Evolutionary conservation across 2,113 vertebrate genomes (phyloP), one percentile per base, ranked within the genome.

Genomic region (Chitala chitala): DNA sequence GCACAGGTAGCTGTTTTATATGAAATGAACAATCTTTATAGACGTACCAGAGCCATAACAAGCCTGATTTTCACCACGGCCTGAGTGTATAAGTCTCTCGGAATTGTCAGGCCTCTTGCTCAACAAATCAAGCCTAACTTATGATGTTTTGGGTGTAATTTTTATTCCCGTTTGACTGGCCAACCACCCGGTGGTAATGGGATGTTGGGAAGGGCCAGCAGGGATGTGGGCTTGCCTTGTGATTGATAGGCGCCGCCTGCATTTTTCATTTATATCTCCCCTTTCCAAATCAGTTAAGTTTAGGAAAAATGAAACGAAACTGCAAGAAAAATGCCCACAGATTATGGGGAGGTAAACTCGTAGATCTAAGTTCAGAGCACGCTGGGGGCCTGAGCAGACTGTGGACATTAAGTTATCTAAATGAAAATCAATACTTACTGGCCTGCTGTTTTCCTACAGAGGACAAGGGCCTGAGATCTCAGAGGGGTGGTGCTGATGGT

Each of bases 331-430:
- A 95, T 93, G 91, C 90, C 86, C 89, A 89, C 85, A 92, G 93
- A 94, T 93, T 92, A 92, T 91, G 87, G 85, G 61, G 84, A 87
- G 64, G 89, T 87, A 80, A 84, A 89, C 90, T 92, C 58, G 81
- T 90, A 85, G 89, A 92, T 94, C 91, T 88, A 89, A 89, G 90
- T 89, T 86, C 88, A 89, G 86, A 84, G 86, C 89, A 92, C 90
- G 89, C 89, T 87, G 90, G 90, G 70, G 90, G 90, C 89, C 85
- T 84, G 88, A 90, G 94, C 91, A 93, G 92, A 94, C 93, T 91
- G 89, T 84, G 91, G 92, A 93, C 91, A 95, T 95, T 96, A 96
- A 96, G 94, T 94, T 96, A 95, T 98, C 93, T 97, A 96, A 96
- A 97, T 97, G 94, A 94, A 96, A 96, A 97, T 97, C 95, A 94